Percentiles rank a stretch among this genome's conserved stretches.
Evolutionary conservation across 2,113 vertebrate species (phyloP).

Genomic region (Campylomormyrus numenius): DNA sequence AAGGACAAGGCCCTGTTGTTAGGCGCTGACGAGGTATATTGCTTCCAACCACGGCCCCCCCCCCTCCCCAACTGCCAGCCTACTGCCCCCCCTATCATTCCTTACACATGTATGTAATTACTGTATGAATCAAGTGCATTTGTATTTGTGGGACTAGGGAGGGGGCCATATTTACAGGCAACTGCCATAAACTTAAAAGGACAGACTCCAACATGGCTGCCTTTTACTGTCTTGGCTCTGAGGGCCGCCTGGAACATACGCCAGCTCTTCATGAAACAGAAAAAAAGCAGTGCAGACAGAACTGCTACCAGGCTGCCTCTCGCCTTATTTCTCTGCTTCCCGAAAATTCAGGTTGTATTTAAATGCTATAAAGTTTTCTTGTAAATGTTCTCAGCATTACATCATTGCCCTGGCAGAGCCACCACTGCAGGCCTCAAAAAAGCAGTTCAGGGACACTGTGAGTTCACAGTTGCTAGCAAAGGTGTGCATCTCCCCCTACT

Average conservation of each 20-base stretch:
- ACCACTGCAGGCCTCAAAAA: not conserved
- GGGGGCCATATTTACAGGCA: not conserved
- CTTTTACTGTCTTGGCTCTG: not conserved
- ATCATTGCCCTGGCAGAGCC: not conserved
- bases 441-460: not conserved
- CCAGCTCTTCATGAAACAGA: not conserved
- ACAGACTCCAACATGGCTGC: not conserved
- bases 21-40: not conserved
- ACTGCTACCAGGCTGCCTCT: not conserved
- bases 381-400: not conserved
- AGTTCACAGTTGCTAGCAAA: not conserved
- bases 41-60: not conserved
- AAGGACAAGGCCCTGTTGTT: not conserved
- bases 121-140: conserved; percentile 5
- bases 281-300: not conserved
- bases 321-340: not conserved
- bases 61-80: not conserved
- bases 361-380: conserved; percentile 11
- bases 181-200: conserved; percentile 8
- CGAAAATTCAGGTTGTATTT: not conserved
- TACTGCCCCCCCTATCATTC: not conserved
- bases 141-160: not conserved
- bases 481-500: not conserved
- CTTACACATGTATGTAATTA: conserved; percentile 11
- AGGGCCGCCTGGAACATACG: not conserved